A percentile compares a stretch with the other conserved stretches of the same genome.
phyloP scores from a whole-genome alignment of 2,797 vertebrate genomes.

The Oophaga sylvatica region DNA sequence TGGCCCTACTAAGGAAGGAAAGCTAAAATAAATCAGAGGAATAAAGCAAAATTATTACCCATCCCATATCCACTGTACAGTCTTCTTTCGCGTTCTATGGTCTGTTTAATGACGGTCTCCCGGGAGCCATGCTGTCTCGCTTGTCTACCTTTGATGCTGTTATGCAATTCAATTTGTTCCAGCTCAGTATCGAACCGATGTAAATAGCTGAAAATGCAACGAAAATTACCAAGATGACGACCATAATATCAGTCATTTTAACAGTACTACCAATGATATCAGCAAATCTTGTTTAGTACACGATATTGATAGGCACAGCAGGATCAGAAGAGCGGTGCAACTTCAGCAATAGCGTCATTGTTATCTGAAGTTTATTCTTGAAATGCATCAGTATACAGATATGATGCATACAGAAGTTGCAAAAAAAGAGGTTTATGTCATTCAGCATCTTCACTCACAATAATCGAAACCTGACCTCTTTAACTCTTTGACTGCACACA shows the following conservation, averaged over 20 bases:
- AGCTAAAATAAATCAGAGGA: neutral
- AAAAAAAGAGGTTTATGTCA: neutral
- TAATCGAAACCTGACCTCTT: too few species aligned
- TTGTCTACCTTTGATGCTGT: slow-evolving; percentile 91
- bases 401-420: neutral
- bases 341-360: neutral
- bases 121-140: slow-evolving; percentile 86
- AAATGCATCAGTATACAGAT: neutral
- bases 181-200: slow-evolving; percentile 86
- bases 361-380: neutral
- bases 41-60: slow-evolving; percentile 73
- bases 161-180: slow-evolving; percentile 91
- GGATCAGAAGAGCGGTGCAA: neutral
- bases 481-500: too few species aligned
- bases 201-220: slow-evolving; percentile 82
- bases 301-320: neutral
- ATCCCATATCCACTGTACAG: slow-evolving; percentile 84
- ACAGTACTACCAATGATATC: neutral
- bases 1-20: neutral
- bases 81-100: slow-evolving; percentile 82
- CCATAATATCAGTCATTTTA: slow-evolving; percentile 12
- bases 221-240: slow-evolving; percentile 31
- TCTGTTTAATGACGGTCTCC: slow-evolving; percentile 88
- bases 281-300: neutral
- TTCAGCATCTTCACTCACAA: neutral